Conservation (phyloP, 2,797 vertebrate genomes). For the Pangasius macronema region DNA sequence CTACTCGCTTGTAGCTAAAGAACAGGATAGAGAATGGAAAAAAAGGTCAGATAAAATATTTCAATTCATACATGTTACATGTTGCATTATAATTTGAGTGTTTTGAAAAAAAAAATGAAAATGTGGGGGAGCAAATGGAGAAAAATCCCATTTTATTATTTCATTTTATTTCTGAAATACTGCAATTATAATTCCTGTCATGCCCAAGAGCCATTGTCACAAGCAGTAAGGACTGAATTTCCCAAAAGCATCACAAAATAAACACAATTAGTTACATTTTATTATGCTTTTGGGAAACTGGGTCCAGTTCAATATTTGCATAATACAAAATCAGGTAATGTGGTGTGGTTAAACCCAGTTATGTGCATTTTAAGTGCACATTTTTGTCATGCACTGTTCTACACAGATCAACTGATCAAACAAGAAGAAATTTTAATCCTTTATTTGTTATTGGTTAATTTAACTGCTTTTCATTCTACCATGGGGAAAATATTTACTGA, state of each 20-base stretch:
- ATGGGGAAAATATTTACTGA: too few species aligned
- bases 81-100: not conserved
- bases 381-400: not conserved
- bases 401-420: not conserved
- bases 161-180: not conserved
- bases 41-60: not conserved
- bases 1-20: slow-evolving; percentile 89
- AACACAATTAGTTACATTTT: not conserved
- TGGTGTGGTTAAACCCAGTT: too few species aligned
- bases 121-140: not conserved
- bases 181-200: not conserved
- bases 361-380: not conserved
- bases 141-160: not conserved
- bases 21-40: slow-evolving; percentile 27
- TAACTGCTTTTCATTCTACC: not conserved
- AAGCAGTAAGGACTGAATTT: not conserved
- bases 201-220: too few species aligned
- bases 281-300: not conserved
- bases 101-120: not conserved
- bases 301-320: not conserved
- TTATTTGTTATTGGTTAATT: not conserved
- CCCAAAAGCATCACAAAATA: not conserved
- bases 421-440: not conserved
- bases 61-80: not conserved
- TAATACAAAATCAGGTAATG: not conserved